Conservation (phyloP, 2,888 invertebrate species). For the Mesorhabditis belari region DNA sequence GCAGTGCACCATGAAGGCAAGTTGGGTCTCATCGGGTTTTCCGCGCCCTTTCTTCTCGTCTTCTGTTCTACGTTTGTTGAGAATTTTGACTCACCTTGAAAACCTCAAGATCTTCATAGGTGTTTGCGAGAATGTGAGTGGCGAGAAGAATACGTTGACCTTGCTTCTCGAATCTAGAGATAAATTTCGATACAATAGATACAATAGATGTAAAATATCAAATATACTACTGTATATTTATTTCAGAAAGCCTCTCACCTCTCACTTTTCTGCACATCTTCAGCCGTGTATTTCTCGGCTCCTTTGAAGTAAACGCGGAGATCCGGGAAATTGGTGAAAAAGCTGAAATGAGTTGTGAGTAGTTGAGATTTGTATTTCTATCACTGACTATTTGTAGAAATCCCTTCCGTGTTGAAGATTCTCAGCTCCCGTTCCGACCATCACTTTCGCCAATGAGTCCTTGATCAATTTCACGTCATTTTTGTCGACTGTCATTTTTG, state of each 20-base stretch:
- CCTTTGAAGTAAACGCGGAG: slow-evolving; percentile 43
- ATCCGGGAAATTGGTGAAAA: slow-evolving; percentile 41
- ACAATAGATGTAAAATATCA: not conserved
- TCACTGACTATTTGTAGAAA: slow-evolving; percentile 44
- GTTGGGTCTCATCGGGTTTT: too few species aligned
- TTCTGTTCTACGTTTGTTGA: not conserved
- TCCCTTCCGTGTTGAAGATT: slow-evolving; percentile 35
- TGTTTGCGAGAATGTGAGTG: slow-evolving; percentile 35
- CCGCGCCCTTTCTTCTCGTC: too few species aligned
- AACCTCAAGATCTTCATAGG: slow-evolving; percentile 31
- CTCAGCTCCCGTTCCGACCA: slow-evolving; percentile 27
- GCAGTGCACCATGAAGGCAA: too few species aligned
- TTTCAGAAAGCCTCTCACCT: slow-evolving; percentile 8
- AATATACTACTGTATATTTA: not conserved
- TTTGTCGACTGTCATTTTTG: too few species aligned
- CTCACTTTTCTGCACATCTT: slow-evolving; percentile 40
- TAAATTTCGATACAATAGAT: not conserved
- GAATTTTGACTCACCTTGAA: slow-evolving; percentile 14
- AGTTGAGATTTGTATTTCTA: not conserved
- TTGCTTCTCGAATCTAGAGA: slow-evolving; percentile 45
- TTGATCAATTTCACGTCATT: not conserved
- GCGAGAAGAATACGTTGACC: slow-evolving; percentile 47
- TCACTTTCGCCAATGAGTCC: slow-evolving; percentile 21
- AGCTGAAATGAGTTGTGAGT: slow-evolving; percentile 18
- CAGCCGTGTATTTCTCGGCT: slow-evolving; percentile 36